Evolutionary conservation across 2,888 invertebrate species (phyloP).

Genomic region (Pyrocoelia pectoralis): DNA sequence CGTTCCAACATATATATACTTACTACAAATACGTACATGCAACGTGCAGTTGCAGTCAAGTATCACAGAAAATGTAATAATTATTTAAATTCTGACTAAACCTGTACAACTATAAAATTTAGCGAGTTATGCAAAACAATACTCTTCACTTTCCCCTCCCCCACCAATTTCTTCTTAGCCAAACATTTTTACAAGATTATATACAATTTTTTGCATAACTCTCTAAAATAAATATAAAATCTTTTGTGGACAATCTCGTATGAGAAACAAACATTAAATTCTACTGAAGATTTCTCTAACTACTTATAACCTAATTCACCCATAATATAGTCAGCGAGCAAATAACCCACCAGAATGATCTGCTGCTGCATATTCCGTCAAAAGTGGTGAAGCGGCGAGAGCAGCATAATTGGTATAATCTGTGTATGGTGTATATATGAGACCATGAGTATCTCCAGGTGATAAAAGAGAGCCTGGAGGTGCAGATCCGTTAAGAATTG

Average conservation of each 20-base stretch:
- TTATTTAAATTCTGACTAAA: constrained; percentile 41
- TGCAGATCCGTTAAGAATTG: constrained; percentile 70
- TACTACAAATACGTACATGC: constrained; percentile 38
- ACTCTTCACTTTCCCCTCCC: neutral
- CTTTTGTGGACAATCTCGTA: constrained; percentile 27
- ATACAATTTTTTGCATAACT: constrained; percentile 20
- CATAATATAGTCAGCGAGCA: constrained; percentile 71
- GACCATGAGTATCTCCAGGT: constrained; percentile 77
- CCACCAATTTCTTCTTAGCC: neutral
- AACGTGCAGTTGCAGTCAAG: constrained; percentile 37
- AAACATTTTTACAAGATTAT: constrained; percentile 11
- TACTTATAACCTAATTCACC: constrained; percentile 35
- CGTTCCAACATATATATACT: constrained; percentile 32
- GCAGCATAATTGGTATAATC: constrained; percentile 93
- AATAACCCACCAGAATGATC: constrained; percentile 97
- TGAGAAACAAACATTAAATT: constrained; percentile 24
- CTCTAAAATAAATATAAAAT: constrained; percentile 21
- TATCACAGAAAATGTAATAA: constrained; percentile 43
- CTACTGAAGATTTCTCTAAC: constrained; percentile 31
- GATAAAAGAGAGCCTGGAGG: constrained; percentile 73
- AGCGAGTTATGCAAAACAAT: constrained; percentile 26
- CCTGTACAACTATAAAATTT: constrained; percentile 29
- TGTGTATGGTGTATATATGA: constrained; percentile 88
- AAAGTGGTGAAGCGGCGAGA: constrained; percentile 79
- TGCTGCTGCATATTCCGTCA: constrained; percentile 83